Conservation (phyloP, 2,797 vertebrate genomes). For the Gallirallus australis region DNA sequence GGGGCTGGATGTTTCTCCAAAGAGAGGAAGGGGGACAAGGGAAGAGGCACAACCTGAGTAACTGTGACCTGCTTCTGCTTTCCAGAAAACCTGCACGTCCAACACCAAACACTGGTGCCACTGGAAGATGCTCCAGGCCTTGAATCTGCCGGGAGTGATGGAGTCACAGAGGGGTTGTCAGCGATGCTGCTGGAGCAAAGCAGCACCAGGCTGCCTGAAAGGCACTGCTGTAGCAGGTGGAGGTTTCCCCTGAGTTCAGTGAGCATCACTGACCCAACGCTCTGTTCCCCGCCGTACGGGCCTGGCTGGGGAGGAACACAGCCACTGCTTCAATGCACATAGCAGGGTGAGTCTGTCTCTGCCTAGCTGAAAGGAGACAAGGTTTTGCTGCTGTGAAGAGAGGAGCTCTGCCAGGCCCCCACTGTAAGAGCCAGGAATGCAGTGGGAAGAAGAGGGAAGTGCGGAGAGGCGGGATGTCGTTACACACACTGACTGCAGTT, state of each 20-base stretch:
- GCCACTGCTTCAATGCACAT: background rate
- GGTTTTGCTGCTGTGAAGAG: background rate
- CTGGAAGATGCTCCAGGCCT: background rate
- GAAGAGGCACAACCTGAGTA: background rate
- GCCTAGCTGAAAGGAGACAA: background rate
- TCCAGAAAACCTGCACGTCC: background rate
- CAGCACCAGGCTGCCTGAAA: background rate
- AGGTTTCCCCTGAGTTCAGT: background rate
- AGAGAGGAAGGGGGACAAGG: background rate
- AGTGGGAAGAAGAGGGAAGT: background rate
- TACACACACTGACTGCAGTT: background rate
- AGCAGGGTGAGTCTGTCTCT: background rate
- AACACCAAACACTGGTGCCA: background rate
- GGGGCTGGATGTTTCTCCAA: background rate
- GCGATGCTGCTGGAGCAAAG: background rate
- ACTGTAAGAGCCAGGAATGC: background rate
- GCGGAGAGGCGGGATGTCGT: background rate
- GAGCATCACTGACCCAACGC: background rate
- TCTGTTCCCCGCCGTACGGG: background rate
- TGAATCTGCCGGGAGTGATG: background rate
- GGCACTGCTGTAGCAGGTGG: background rate
- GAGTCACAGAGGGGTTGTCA: background rate
- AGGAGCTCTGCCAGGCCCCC: background rate
- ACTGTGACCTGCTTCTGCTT: background rate
- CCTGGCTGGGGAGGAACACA: background rate